Evolutionary conservation across 2,797 vertebrate genomes (phyloP).

Genomic region (Geotrypetes seraphini): DNA sequence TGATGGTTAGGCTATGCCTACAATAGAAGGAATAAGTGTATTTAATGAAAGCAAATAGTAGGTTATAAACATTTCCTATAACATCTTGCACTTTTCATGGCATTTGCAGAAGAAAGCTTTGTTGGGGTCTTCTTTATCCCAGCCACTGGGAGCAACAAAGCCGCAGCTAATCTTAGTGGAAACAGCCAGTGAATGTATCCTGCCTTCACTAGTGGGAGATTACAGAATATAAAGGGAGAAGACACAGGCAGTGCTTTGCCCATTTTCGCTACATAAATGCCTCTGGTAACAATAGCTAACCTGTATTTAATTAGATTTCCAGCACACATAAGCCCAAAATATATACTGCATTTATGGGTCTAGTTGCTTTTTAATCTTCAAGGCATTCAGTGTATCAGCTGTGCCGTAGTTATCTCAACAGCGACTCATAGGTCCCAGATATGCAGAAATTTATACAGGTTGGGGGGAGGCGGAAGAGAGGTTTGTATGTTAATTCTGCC

Average conservation of each 20-base stretch:
- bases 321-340: constrained; percentile 6
- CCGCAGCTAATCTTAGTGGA: constrained; percentile 5
- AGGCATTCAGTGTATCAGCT: constrained; percentile 3
- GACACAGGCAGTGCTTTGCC: not conserved
- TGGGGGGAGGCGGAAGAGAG: constrained; percentile 1
- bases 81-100: constrained; percentile 2
- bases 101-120: constrained; percentile 9
- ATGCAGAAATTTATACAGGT: constrained; percentile 1
- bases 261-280: constrained; percentile 1
- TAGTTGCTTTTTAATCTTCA: constrained; percentile 1
- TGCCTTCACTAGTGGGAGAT: not conserved
- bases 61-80: constrained; percentile 23
- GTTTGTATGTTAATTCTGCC: constrained; percentile 12
- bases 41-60: constrained; percentile 36
- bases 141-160: not conserved
- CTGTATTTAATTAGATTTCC: constrained; percentile 23
- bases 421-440: not conserved
- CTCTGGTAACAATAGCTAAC: constrained; percentile 1
- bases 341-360: constrained; percentile 1
- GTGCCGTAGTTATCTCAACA: constrained; percentile 2
- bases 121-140: constrained; percentile 6
- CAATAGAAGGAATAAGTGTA: constrained; percentile 22
- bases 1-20: constrained; percentile 37
- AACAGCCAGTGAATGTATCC: constrained; percentile 5
- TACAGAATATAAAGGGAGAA: not conserved